Percentiles rank a stretch among this genome's conserved stretches.
phyloP scores from a whole-genome alignment of 2,888 invertebrate species.

The Catocala fraxini region DNA sequence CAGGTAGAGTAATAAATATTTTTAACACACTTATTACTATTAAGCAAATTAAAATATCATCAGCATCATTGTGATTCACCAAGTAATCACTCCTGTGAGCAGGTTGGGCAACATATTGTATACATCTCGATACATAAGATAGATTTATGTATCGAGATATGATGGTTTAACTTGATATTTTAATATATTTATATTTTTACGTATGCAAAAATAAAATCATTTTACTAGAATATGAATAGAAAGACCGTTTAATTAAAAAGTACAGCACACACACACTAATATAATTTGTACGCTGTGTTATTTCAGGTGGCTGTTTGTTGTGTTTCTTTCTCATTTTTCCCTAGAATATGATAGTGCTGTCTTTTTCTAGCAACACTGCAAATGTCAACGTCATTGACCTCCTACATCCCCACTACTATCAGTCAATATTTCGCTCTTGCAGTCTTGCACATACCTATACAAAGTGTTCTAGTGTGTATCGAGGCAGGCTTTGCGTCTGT shows the following conservation, averaged over 20 bases:
- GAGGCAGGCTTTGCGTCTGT: conserved; percentile 66
- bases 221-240: too few species aligned
- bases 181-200: too few species aligned
- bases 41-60: too few species aligned
- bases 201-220: too few species aligned
- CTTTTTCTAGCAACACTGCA: conserved; percentile 56
- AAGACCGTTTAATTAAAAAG: not conserved
- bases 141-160: too few species aligned
- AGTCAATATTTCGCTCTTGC: conserved; percentile 68
- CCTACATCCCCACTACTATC: conserved; percentile 64
- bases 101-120: too few species aligned
- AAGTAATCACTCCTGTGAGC: too few species aligned
- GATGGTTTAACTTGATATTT: too few species aligned
- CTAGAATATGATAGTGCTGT: conserved; percentile 32
- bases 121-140: too few species aligned
- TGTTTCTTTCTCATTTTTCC: conserved; percentile 59
- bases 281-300: not conserved
- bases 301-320: conserved; percentile 60
- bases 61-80: too few species aligned
- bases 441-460: conserved; percentile 44
- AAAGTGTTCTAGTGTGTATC: conserved; percentile 65
- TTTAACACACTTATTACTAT: too few species aligned
- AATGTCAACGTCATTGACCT: conserved; percentile 78
- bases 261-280: conserved; percentile 12
- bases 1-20: too few species aligned